Evolutionary conservation across 2,888 invertebrate genomes (phyloP).

Genomic region (Callosobruchus maculatus): DNA sequence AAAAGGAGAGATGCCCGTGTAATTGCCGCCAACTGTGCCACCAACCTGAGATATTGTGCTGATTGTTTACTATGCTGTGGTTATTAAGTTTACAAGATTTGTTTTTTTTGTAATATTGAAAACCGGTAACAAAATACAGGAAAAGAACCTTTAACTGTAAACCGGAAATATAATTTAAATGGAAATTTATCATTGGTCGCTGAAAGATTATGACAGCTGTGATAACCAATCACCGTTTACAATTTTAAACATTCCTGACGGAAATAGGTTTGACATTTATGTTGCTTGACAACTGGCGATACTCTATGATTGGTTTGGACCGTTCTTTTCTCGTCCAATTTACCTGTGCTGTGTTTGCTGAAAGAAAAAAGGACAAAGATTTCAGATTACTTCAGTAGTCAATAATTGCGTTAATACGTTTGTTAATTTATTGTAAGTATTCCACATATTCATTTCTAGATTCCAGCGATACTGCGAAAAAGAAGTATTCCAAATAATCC

Average conservation of each 20-base stretch:
- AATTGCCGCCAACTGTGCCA: too few relatives aligned
- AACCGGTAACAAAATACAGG: too few relatives aligned
- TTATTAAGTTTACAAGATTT: too few relatives aligned
- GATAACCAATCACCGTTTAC: not conserved
- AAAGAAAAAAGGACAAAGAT: not conserved
- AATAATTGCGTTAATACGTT: not conserved
- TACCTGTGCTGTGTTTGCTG: not conserved
- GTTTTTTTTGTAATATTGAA: too few relatives aligned
- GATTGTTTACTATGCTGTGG: too few relatives aligned
- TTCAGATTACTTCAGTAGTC: not conserved
- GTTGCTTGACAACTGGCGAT: not conserved
- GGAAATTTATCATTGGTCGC: too few relatives aligned
- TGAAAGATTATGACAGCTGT: too few relatives aligned
- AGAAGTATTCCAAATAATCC: not conserved
- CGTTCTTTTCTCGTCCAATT: not conserved
- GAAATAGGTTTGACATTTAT: not conserved
- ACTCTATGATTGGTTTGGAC: not conserved
- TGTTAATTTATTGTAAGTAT: not conserved
- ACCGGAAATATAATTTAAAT: too few relatives aligned
- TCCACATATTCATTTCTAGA: not conserved
- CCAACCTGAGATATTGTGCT: too few relatives aligned
- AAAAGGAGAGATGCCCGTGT: too few relatives aligned
- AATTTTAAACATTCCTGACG: not conserved
- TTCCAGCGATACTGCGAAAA: not conserved
- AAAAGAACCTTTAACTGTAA: too few relatives aligned